A percentile compares a stretch with the other conserved stretches of the same genome.
Conservation (phyloP, 2,888 invertebrate genomes). For the Chrysolina haemoptera region DNA sequence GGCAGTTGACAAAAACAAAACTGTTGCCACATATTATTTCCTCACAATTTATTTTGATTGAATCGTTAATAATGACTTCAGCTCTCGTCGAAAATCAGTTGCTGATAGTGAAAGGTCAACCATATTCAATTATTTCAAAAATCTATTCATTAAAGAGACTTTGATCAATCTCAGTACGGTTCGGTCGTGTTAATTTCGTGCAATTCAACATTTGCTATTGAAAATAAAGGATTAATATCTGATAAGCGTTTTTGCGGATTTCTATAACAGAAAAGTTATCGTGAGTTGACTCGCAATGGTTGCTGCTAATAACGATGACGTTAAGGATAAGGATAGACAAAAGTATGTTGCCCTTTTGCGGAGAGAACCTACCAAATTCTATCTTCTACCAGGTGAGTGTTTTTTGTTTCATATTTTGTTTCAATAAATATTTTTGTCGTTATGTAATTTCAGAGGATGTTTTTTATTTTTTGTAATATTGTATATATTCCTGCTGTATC, state of each 20-base stretch:
- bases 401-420: neutral
- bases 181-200: neutral
- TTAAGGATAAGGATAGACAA: neutral
- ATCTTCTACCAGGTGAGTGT: slow-evolving; percentile 34
- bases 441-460: no score
- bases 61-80: neutral
- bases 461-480: no score
- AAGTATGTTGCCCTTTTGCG: slow-evolving; percentile 37
- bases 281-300: neutral
- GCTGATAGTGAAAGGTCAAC: slow-evolving; percentile 32
- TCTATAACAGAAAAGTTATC: neutral
- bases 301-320: neutral
- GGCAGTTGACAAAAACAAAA: neutral
- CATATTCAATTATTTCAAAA: slow-evolving; percentile 29
- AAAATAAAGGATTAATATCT: no score
- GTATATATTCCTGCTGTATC: no score
- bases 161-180: slow-evolving; percentile 11
- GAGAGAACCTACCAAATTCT: slow-evolving; percentile 38
- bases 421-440: no score
- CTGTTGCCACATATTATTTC: neutral
- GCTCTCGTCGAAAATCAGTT: slow-evolving; percentile 1
- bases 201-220: neutral
- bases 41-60: neutral
- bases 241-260: neutral
- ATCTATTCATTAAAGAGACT: neutral